Evolutionary conservation across 2,797 vertebrate genomes (phyloP), one percentile per base, ranked within the genome.

Genomic region (Pterois miles): DNA sequence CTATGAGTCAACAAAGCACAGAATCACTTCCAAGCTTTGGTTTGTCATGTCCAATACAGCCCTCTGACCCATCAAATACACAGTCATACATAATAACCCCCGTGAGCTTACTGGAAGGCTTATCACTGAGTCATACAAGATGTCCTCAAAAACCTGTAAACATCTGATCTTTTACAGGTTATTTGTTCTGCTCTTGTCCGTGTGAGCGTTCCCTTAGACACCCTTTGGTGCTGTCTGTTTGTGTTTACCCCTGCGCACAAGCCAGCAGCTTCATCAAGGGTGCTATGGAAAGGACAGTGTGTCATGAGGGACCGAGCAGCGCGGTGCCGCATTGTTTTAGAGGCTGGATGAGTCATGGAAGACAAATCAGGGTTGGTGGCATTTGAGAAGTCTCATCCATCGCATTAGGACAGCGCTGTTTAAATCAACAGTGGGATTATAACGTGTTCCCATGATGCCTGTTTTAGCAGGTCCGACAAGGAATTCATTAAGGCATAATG

Each of bases 311-410:
- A 71, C 65, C 58, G 3, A 82, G 78, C 81, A 33, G 82, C 88
- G 79, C 56, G 67, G 76, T 85, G 86, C 84, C 65, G 88, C 90
- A 90, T 92, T 91, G 91, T 91, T 91, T 89, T 33, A 86, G 79
- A 91, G 81, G 71, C 80, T 78, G 86, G 84, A 86, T 93, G 92
- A 93, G 82, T 93, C 91, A 93, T 34, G 18, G 84, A 77, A 76
- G 85, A 87, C 72, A 71, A 89, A 90, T 83, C 74, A 46, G 82
- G 78, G 76, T 58, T 81, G 85, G 83, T 88, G 91, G 88, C 74
- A 87, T 89, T 92, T 87, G 56, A 81, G 78, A 86, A 78, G 86
- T 58, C 87, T 83, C 27, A 43, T 85, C 74, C 80, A 71, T 84
- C 65, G 83, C 84, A 65, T 85, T 78, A 86, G 78, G 75, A 64